These are phyloP conservation scores for Ibycter americanus DNA, from an alignment of 2,797 vertebrate genomes.

Conservation along the genomic window DNA sequence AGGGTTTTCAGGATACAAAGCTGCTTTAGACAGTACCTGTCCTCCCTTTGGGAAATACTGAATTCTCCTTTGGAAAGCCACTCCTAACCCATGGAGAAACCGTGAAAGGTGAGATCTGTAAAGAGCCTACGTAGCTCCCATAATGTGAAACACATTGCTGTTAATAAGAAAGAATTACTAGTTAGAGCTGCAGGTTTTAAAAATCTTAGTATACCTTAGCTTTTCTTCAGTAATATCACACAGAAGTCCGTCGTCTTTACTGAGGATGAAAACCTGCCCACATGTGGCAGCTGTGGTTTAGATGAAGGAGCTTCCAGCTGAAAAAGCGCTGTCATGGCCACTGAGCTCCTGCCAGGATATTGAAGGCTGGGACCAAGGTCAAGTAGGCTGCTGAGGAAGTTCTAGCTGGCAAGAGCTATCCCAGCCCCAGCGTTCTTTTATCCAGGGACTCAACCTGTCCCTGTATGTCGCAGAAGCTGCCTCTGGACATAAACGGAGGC, in stretches of 20 bases:
- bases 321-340: neutral
- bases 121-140: neutral
- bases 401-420: neutral
- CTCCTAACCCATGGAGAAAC: rapidly evolving
- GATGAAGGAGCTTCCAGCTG: neutral
- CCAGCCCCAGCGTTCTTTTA: neutral
- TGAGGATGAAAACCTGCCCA: neutral
- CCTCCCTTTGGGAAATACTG: neutral
- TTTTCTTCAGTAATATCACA: neutral
- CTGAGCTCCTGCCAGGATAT: neutral
- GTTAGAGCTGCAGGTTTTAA: neutral
- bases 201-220: neutral
- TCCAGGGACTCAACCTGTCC: neutral
- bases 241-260: neutral
- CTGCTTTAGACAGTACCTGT: neutral
- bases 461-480: neutral
- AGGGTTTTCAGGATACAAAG: neutral
- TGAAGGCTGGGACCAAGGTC: neutral
- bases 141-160: neutral
- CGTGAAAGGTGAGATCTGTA: neutral
- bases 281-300: neutral
- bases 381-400: neutral
- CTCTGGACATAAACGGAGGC: neutral
- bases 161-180: neutral
- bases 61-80: neutral